Base-by-base conservation (phyloP, 1,140 invertebrate genomes). In the Amphibalanus amphitrite region DNA sequence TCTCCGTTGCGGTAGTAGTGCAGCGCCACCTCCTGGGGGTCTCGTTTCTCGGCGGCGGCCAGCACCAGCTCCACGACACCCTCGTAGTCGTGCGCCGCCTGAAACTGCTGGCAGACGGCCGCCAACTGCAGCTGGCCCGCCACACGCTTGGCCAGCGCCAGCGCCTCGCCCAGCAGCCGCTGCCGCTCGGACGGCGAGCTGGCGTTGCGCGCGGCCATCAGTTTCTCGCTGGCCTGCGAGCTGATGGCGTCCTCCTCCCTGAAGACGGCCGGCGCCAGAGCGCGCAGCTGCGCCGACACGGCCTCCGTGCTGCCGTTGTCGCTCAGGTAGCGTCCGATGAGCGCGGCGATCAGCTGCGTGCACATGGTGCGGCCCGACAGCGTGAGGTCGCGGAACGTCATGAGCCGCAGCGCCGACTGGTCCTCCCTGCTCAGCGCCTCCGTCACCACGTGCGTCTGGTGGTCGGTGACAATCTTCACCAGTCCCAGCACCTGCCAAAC, bases 231-330 rank as follows among this genome's bases (percentile, higher is more conserved):
- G 82, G 91, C 89, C 84, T 97, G 93, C 28, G 94, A 88, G 80
- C 91, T 95, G 40, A 93, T 90, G 26, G 93, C 95, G 84, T 98
- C 96, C 84, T 99, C 96, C 76, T 88, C 88, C 76, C 90, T 90
- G 78, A 97, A 99, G 0, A 99, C 83, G 76, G 89, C 90, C 0
- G 96, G 96, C 79, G 96, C 98, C 0, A 95, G 84, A 78, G 95
- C 88, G 69, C 95, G 83, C n/a, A 99, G 81, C 79, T 89, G 89
- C 26, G 84, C 81, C 73, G 92, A 97, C 47, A 98, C 92, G 0
- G 90, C 86, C 80, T 95, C 92, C 0, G 96, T 92, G 3, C 91
- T 92, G 0, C 95, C 93, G 81, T 95, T 95, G 79, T 99, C 96
- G 71, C 90, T 89, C 0, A 98, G 83, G 80, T 98, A 99, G 80